Percentiles rank a stretch among this genome's conserved stretches.
phyloP scores from a whole-genome alignment of 2,888 invertebrate genomes.

The Tryphoninae sp. region DNA sequence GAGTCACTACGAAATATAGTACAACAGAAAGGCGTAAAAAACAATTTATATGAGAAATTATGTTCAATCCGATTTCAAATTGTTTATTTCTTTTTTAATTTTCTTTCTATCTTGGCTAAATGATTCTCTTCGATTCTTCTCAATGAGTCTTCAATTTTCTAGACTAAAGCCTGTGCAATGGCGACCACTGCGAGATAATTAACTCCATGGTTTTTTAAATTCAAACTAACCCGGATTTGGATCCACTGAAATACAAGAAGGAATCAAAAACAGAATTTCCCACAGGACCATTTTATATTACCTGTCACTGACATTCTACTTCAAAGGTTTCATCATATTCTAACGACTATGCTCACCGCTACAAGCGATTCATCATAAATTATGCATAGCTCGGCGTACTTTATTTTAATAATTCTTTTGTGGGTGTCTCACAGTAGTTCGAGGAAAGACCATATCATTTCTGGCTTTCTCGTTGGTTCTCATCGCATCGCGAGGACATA shows the following conservation, averaged over 20 bases:
- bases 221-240: too few species aligned
- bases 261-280: too few species aligned
- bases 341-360: not conserved
- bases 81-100: too few species aligned
- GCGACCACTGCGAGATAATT: too few species aligned
- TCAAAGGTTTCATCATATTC: not conserved
- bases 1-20: not conserved
- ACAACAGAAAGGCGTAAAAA: not conserved
- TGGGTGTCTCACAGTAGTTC: slow-evolving; percentile 46
- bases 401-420: slow-evolving; percentile 73
- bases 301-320: not conserved
- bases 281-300: not conserved
- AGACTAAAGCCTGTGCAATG: too few species aligned
- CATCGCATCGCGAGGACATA: slow-evolving; percentile 38
- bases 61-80: too few species aligned
- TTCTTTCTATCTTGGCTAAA: too few species aligned
- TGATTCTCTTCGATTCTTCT: too few species aligned
- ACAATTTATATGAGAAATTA: not conserved
- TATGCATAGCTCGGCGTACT: slow-evolving; percentile 65
- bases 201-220: too few species aligned
- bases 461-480: slow-evolving; percentile 36
- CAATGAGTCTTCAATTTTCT: too few species aligned
- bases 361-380: slow-evolving; percentile 67
- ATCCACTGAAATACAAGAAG: too few species aligned
- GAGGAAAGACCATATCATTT: slow-evolving; percentile 34